These are phyloP conservation scores for Tauraco erythrolophus DNA, from an alignment of 2,113 vertebrate genomes.

Conservation along the genomic window DNA sequence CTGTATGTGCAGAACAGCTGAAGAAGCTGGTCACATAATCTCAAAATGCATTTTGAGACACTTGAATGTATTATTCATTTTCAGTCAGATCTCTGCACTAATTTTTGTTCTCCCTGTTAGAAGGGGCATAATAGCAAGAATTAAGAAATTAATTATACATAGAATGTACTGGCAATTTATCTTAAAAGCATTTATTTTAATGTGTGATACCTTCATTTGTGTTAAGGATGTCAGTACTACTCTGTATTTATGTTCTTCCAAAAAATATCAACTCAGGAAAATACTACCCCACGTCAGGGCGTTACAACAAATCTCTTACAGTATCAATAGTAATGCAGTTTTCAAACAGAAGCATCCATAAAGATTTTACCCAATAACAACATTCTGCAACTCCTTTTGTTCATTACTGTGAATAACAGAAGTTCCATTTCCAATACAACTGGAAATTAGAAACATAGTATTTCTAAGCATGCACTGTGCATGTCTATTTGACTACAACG, in stretches of 20 bases:
- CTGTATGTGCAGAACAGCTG: neutral
- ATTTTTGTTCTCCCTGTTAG: neutral
- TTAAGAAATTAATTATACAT: neutral
- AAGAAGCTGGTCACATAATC: neutral
- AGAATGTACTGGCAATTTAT: neutral
- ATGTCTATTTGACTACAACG: neutral
- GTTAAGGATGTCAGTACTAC: neutral
- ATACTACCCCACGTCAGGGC: neutral
- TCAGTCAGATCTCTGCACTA: neutral
- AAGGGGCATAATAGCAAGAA: neutral
- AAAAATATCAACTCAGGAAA: neutral
- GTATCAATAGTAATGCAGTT: neutral
- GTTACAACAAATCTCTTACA: neutral
- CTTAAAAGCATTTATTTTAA: neutral
- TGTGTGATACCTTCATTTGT: fast-evolving
- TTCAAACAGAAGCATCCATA: neutral
- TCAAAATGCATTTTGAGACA: neutral
- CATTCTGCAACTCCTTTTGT: neutral
- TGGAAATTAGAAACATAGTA: neutral
- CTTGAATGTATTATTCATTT: neutral
- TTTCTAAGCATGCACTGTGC: neutral
- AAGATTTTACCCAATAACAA: neutral
- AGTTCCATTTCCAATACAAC: neutral
- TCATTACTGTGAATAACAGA: neutral
- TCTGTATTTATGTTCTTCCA: neutral